phyloP scores from a whole-genome alignment of 2,113 vertebrate genomes.

The Corvus hawaiiensis region DNA sequence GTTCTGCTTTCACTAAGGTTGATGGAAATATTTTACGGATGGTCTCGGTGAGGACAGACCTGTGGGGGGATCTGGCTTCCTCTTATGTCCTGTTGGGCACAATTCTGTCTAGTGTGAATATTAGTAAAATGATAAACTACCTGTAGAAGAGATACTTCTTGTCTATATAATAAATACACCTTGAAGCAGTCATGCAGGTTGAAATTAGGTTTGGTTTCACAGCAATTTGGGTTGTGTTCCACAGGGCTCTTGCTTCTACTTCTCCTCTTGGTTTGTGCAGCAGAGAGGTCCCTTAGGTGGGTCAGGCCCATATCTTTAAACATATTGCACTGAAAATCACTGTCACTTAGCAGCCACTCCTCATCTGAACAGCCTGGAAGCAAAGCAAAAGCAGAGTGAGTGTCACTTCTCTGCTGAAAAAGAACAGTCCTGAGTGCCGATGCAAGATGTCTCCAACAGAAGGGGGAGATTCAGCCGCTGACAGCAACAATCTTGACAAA shows the following conservation, averaged over 20 bases:
- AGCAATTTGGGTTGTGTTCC: background rate
- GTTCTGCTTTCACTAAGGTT: background rate
- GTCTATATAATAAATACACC: background rate
- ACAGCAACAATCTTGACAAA: conserved; percentile 5
- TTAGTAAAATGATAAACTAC: background rate
- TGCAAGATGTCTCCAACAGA: background rate
- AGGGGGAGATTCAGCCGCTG: background rate
- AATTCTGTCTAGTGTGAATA: background rate
- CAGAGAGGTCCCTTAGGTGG: background rate
- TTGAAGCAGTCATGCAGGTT: too few relatives aligned
- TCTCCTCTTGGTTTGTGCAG: background rate
- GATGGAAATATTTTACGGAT: background rate
- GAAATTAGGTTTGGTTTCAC: background rate
- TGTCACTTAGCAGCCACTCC: background rate
- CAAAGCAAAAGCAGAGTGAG: background rate
- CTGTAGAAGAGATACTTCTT: background rate
- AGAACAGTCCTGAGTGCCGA: background rate
- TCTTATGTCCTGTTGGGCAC: background rate
- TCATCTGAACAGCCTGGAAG: background rate
- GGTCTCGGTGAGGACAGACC: background rate
- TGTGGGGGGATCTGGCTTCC: background rate
- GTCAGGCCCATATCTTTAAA: background rate
- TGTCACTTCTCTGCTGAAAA: background rate
- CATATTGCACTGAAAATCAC: background rate
- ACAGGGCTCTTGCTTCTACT: background rate